Conservation (phyloP, 2,797 vertebrate genomes). For the Siniperca scherzeri region DNA sequence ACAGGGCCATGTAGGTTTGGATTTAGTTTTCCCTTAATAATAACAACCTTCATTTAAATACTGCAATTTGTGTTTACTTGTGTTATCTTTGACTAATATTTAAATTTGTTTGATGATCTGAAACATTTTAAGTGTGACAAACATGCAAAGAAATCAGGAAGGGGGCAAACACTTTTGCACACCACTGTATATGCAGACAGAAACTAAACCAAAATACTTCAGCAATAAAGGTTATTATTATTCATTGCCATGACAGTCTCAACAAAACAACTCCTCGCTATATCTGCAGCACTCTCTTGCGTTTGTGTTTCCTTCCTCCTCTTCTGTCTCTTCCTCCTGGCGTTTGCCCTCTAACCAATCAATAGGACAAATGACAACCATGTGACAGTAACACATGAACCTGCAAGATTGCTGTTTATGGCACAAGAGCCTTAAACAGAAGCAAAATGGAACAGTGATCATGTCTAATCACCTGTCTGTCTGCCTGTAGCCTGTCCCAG, state of each 20-base stretch:
- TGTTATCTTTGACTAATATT: no score
- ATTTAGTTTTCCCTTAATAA: no score
- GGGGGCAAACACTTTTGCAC: no score
- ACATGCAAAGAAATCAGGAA: no score
- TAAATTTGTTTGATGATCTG: no score
- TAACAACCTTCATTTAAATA: no score
- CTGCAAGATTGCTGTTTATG: background rate
- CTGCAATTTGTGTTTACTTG: no score
- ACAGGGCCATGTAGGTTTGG: no score
- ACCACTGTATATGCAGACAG: no score
- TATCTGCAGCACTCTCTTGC: background rate
- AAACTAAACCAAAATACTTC: background rate
- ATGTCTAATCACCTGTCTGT: background rate
- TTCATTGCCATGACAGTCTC: background rate
- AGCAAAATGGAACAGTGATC: background rate
- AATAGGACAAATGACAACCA: background rate
- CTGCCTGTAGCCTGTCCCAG: constrained; percentile 90
- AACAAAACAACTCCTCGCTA: background rate
- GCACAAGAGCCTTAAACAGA: background rate
- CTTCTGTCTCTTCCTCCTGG: background rate
- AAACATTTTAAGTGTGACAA: no score
- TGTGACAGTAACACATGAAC: background rate
- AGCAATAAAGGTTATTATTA: background rate
- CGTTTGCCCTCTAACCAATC: background rate
- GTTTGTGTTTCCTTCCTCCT: background rate